Evolutionary conservation across 2,888 invertebrate genomes (phyloP).

Genomic region (Erebia palarica): DNA sequence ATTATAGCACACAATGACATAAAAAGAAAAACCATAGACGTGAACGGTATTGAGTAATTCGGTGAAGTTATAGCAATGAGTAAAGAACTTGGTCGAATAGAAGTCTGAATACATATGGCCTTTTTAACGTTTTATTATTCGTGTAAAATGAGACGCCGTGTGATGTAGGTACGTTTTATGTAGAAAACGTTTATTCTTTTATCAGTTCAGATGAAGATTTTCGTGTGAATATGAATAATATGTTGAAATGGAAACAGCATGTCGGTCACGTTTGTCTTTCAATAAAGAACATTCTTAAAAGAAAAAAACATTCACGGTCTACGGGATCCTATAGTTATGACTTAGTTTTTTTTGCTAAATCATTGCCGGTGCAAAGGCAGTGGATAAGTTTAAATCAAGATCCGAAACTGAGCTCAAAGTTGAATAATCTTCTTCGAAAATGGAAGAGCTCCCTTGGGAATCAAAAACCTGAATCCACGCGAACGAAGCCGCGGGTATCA

Average conservation of each 20-base stretch:
- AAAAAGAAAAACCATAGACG: slow-evolving; percentile 22
- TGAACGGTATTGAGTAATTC: slow-evolving; percentile 39
- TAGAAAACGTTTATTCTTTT: not conserved
- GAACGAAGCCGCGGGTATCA: too few species aligned
- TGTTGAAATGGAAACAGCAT: not conserved
- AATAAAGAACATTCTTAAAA: too few species aligned
- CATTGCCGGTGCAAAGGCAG: too few species aligned
- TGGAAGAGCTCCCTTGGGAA: too few species aligned
- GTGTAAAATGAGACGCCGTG: slow-evolving; percentile 39
- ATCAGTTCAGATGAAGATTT: not conserved
- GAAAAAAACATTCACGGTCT: too few species aligned
- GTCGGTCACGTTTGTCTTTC: too few species aligned
- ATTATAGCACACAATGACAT: slow-evolving; percentile 7
- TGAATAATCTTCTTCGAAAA: too few species aligned
- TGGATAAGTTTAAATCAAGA: too few species aligned
- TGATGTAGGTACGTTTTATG: not conserved
- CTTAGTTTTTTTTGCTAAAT: too few species aligned
- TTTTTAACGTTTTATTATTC: slow-evolving; percentile 44
- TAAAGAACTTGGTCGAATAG: slow-evolving; percentile 31
- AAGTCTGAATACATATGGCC: slow-evolving; percentile 41
- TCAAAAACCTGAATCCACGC: too few species aligned
- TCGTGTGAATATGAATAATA: not conserved
- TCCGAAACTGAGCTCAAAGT: too few species aligned
- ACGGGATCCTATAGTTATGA: too few species aligned
- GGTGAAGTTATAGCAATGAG: slow-evolving; percentile 33